Evolutionary conservation across 1,140 invertebrate genomes (phyloP).

Genomic region (Phortica variegata): DNA sequence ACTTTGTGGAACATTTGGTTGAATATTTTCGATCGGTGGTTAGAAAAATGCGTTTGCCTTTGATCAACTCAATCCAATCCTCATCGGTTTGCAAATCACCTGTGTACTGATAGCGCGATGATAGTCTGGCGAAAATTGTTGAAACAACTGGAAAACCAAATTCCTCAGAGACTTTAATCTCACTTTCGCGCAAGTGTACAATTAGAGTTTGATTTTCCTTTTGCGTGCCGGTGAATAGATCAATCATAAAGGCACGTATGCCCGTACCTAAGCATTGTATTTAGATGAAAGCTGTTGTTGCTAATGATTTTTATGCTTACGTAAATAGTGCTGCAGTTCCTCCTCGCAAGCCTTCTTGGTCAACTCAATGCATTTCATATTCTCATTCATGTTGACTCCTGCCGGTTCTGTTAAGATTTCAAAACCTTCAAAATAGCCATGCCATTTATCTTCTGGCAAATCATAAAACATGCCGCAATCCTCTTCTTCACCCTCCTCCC

Average conservation of each 20-base stretch:
- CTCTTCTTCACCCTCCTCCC: neutral
- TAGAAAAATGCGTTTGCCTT: constrained; percentile 15
- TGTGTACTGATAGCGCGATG: constrained; percentile 41
- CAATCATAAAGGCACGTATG: constrained; percentile 36
- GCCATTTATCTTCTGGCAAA: constrained; percentile 37
- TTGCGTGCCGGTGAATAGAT: constrained; percentile 31
- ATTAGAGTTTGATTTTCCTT: constrained; percentile 35
- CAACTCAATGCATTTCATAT: constrained; percentile 36
- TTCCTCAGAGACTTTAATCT: constrained; percentile 36
- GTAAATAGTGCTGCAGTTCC: constrained; percentile 21
- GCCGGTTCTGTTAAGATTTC: constrained; percentile 26
- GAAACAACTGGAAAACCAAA: constrained; percentile 37
- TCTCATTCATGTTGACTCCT: constrained; percentile 19
- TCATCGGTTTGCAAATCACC: constrained; percentile 14
- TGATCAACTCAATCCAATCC: neutral
- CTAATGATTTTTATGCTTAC: constrained; percentile 20
- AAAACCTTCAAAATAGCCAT: constrained; percentile 33
- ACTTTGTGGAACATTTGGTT: neutral
- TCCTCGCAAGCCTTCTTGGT: neutral
- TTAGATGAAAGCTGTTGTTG: neutral
- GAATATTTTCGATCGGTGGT: constrained; percentile 35
- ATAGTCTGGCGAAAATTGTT: constrained; percentile 37
- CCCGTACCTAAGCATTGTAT: constrained; percentile 20
- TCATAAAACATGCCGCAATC: constrained; percentile 7
- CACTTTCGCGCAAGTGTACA: constrained; percentile 35